Conservation (phyloP, 2,113 vertebrate species). For the Chlamydotis undulata region DNA sequence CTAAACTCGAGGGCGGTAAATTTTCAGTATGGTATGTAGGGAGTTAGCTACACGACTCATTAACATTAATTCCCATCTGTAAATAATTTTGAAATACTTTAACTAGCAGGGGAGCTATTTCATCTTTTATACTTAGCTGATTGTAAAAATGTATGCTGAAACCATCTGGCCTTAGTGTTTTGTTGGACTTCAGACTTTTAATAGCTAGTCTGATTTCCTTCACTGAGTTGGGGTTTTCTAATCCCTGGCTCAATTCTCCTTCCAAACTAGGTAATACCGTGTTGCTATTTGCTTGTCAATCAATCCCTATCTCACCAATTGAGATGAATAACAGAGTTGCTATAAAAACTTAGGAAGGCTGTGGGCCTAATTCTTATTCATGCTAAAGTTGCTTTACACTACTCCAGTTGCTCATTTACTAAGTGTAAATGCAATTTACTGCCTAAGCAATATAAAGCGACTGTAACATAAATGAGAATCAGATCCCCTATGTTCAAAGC, state of each 20-base stretch:
- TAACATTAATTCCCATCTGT: constrained; percentile 72
- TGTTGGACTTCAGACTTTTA: constrained; percentile 66
- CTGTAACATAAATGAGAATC: constrained; percentile 61
- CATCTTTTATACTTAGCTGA: constrained; percentile 69
- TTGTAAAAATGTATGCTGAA: constrained; percentile 70
- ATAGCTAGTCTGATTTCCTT: constrained; percentile 67
- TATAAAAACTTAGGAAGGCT: constrained; percentile 62
- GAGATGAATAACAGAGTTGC: constrained; percentile 67
- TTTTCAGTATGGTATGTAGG: background rate
- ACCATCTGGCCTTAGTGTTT: constrained; percentile 73
- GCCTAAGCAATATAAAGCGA: constrained; percentile 48
- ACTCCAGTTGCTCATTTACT: constrained; percentile 33
- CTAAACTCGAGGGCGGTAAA: constrained; percentile 58
- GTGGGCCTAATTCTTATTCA: constrained; percentile 58
- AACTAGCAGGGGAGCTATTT: constrained; percentile 70
- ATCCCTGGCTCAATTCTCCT: constrained; percentile 66
- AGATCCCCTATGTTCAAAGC: constrained; percentile 58
- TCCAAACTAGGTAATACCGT: constrained; percentile 53
- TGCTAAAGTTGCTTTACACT: constrained; percentile 46
- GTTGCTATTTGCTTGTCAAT: constrained; percentile 70
- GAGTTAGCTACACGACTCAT: constrained; percentile 66
- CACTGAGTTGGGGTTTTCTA: constrained; percentile 66
- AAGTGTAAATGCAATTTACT: constrained; percentile 61
- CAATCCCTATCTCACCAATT: constrained; percentile 67
- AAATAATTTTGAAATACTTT: constrained; percentile 71